Base-by-base conservation (phyloP, 2,113 vertebrate genomes). In the Protobothrops mucrosquamatus region DNA sequence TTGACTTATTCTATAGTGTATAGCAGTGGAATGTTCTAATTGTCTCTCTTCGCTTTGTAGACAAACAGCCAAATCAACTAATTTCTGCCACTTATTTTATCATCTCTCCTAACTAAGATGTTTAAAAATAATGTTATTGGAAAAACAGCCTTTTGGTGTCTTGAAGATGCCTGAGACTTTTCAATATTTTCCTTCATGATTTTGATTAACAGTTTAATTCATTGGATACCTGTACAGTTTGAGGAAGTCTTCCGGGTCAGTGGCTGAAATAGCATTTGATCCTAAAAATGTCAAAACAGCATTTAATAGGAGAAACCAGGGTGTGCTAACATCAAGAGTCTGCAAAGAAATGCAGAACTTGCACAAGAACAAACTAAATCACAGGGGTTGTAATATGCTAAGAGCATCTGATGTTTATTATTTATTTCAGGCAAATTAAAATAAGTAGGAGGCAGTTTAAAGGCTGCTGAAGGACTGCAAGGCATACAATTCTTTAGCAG, bases 211-310 rank as follows among this genome's bases (percentile, higher is more conserved):
- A 52, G n/a, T 91, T 69, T 52, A 51, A 91, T 2, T 23, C 89
- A 26, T 86, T 51, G 48, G 43, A 11, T 15, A 57, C 2, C 88
- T 24, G 1, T 87, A 74, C 2, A 88, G 6, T 88, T 91, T 88
- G 91, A 94, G 39, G 57, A 46, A n/a, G 57, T 88, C 14, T 92
- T 48, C 0, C 54, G 15, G 57, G 2, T 88, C 89, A 46, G 6
- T 89, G 87, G 29, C 89, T 94, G 61, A 52, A 93, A 89, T 20
- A 89, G 93, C 43, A 81, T 43, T 93, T 26, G 52, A 86, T 88
- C 29, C 88, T 93, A 69, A n/a, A 29, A 81, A 92, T 74, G n/a
- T 86, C 48, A 69, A 24, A n/a, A 26, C 26, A 24, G 39, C 57
- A 29, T 39, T 69, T 59, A 11, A 12, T 4, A 14, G 20, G 69